Base-by-base conservation (phyloP, 2,888 invertebrate species). In the Eristalis pertinax region DNA sequence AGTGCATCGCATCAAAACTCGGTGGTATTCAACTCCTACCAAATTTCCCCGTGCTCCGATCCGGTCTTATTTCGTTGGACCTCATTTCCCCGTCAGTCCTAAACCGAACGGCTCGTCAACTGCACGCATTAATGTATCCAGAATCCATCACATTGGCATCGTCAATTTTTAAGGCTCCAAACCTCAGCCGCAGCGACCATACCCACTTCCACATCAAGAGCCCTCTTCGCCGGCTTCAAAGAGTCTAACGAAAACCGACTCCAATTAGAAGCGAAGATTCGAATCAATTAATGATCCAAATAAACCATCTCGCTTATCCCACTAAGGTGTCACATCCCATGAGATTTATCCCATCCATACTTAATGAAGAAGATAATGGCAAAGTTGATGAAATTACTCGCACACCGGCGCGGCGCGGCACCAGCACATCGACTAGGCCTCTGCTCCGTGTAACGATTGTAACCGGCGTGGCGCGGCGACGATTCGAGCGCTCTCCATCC, bases 311-410 rank as follows among this genome's bases (percentile, higher is more conserved):
- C 32, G 26, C 69, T 82, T 82, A 82, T 78, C 82, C 73, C 60
- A 83, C 69, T 15, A 83, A 83, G 70, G 86, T 86, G 86, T 83
- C 82, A 72, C 69, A 63, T 72, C 74, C 72, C 65, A 67, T 58
- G 83, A 75, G 83, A 86, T 86, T 83, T 86, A 86, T 86, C 72
- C 65, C 70, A 86, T 83, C 74, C 75, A 86, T 75, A 86, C 83
- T 83, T 79, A 86, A 86, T 86, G 83, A 78, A 75, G 19, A 68
- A 70, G 63, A 75, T 83, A 79, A 78, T 64, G 62, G 65, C 41
- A 65, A 70, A 65, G 77, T 74, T 65, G 74, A 72, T 79, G 78
- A 68, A 70, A 79, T 72, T 58, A 63, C 50, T 50, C 50, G 50
- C 50, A 50, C 50, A 50, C 50, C 50, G 50, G 8, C 43, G 4